These are phyloP conservation scores for Chrysina gloriosa DNA, from an alignment of 2,888 invertebrate genomes.

Conservation along the genomic window DNA sequence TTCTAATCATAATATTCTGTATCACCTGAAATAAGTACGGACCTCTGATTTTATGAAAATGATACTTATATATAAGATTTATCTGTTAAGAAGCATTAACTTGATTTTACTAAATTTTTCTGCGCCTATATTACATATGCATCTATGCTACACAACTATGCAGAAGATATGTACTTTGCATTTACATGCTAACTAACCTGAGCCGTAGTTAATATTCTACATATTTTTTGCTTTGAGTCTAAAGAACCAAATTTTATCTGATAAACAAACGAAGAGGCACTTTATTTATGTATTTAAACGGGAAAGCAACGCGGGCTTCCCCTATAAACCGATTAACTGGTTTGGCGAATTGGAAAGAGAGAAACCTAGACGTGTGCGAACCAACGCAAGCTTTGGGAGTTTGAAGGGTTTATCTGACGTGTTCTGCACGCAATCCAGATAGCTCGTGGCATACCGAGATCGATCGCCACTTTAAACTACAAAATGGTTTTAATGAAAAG, in stretches of 20 bases:
- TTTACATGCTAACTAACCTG: no score
- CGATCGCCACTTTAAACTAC: not conserved
- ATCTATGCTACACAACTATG: no score
- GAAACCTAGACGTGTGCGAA: not conserved
- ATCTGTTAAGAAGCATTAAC: no score
- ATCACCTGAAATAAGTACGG: not conserved
- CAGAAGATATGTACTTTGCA: no score
- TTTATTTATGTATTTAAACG: conserved; percentile 1
- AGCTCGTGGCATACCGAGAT: not conserved
- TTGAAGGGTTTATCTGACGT: not conserved
- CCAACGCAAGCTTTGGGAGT: not conserved
- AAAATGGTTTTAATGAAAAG: conserved; percentile 1
- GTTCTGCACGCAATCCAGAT: conserved; percentile 7
- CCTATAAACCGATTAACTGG: not conserved
- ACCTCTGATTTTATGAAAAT: not conserved
- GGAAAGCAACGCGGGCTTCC: not conserved
- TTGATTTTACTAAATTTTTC: no score
- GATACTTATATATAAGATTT: no score
- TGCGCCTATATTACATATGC: no score
- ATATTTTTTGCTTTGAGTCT: not conserved
- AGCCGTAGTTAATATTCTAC: not conserved
- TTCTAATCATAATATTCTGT: no score
- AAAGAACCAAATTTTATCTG: not conserved
- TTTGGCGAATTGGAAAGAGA: not conserved
- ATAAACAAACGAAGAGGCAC: not conserved